Conservation (phyloP, 2,113 vertebrate species). For the Rhynchopsitta pachyrhyncha region DNA sequence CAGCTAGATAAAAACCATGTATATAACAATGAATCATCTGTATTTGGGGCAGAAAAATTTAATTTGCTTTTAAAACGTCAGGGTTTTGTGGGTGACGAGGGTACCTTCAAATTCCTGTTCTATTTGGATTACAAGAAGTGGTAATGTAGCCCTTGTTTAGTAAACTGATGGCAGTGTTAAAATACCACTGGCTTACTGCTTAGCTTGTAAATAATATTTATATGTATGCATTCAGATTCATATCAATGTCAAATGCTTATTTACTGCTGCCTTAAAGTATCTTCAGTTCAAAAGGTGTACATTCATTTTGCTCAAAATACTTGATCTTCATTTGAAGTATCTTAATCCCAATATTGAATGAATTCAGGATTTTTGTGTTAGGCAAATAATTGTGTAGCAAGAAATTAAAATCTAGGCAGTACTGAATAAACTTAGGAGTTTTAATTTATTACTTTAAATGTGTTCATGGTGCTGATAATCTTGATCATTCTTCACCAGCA, state of each 20-base stretch:
- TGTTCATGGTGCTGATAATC: background rate
- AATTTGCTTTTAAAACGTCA: background rate
- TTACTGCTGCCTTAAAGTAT: background rate
- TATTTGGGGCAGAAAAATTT: background rate
- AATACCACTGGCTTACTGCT: background rate
- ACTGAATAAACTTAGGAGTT: background rate
- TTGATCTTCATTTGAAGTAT: background rate
- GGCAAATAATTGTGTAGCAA: background rate
- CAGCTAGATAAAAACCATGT: background rate
- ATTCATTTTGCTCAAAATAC: background rate
- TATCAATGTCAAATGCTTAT: background rate
- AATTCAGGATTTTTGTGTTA: background rate
- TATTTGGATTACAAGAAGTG: background rate
- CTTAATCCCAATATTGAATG: background rate
- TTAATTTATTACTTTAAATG: background rate
- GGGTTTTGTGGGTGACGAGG: fast-evolving
- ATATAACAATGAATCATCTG: background rate
- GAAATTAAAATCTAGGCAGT: background rate
- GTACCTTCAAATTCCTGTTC: background rate
- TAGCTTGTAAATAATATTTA: background rate
- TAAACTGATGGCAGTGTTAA: background rate
- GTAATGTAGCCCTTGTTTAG: background rate
- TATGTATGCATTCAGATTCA: fast-evolving
- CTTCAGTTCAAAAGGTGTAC: background rate
- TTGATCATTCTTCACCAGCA: background rate